A percentile compares a stretch with the other conserved stretches of the same genome.
Evolutionary conservation across 2,888 invertebrate genomes (phyloP).

Genomic region (Eueremaeus valkanovi): DNA sequence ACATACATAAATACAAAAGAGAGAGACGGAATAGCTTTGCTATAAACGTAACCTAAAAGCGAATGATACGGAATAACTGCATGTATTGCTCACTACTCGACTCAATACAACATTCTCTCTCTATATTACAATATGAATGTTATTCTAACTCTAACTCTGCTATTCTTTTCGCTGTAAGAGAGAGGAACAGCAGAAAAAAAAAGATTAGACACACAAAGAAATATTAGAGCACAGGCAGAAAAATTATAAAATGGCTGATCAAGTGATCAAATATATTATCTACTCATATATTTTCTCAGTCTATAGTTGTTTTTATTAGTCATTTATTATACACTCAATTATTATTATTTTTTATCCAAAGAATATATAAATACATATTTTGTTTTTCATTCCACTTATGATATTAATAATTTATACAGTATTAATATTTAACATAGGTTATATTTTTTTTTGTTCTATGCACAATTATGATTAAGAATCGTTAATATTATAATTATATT

Average conservation of each 20-base stretch:
- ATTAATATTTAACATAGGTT: no score
- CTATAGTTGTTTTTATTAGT: neutral
- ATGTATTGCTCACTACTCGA: neutral
- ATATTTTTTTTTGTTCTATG: no score
- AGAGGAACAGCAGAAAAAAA: neutral
- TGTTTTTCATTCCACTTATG: neutral
- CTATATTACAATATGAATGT: neutral
- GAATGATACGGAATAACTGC: constrained; percentile 7
- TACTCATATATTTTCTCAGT: neutral
- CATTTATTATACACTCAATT: neutral
- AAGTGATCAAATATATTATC: constrained; percentile 12
- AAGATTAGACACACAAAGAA: constrained; percentile 20
- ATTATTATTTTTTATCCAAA: neutral
- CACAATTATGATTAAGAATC: no score
- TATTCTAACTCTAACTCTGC: neutral
- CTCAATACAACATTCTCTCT: neutral
- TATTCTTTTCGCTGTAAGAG: neutral
- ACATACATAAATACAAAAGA: neutral
- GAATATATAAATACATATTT: neutral
- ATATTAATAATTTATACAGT: neutral
- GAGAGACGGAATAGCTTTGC: constrained; percentile 6
- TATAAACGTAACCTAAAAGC: neutral
- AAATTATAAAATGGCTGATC: constrained; percentile 19
- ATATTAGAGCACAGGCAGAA: neutral
- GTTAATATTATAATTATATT: no score